Conservation (phyloP, 2,113 vertebrate species). For the Podilymbus podiceps region DNA sequence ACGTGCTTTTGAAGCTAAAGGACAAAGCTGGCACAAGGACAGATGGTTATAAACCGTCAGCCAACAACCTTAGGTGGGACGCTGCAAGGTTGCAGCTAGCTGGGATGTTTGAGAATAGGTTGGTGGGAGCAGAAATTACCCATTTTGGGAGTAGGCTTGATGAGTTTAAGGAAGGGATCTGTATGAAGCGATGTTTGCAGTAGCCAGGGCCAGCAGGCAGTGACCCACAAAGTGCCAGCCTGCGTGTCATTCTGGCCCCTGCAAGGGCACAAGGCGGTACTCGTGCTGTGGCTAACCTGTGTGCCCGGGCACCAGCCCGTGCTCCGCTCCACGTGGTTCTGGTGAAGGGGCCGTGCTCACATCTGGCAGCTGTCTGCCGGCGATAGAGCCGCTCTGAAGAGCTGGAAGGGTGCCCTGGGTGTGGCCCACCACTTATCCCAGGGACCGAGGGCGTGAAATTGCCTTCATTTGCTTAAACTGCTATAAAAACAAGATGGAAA, state of each 20-base stretch:
- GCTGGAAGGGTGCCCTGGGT: conserved; percentile 34
- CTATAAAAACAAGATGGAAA: not conserved
- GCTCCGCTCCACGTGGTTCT: accelerated
- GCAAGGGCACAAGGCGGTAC: not conserved
- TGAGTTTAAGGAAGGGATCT: not conserved
- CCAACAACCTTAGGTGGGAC: not conserved
- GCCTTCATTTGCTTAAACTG: not conserved
- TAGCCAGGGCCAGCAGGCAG: not conserved
- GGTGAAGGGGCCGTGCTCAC: not conserved
- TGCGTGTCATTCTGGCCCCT: accelerated
- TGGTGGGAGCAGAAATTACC: not conserved
- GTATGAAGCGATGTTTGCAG: not conserved
- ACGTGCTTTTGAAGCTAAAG: not conserved
- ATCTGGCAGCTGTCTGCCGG: accelerated
- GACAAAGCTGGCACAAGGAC: not conserved
- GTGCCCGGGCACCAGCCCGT: accelerated
- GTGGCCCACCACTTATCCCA: not conserved
- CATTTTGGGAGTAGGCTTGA: not conserved
- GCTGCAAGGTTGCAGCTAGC: not conserved
- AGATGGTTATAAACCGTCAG: not conserved
- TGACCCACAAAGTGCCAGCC: not conserved
- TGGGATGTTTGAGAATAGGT: not conserved
- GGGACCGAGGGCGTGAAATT: not conserved
- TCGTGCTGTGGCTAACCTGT: not conserved
- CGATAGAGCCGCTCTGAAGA: not conserved